These are phyloP conservation scores for Bradysia coprophila DNA, from an alignment of 1,140 invertebrate genomes.

Conservation along the genomic window DNA sequence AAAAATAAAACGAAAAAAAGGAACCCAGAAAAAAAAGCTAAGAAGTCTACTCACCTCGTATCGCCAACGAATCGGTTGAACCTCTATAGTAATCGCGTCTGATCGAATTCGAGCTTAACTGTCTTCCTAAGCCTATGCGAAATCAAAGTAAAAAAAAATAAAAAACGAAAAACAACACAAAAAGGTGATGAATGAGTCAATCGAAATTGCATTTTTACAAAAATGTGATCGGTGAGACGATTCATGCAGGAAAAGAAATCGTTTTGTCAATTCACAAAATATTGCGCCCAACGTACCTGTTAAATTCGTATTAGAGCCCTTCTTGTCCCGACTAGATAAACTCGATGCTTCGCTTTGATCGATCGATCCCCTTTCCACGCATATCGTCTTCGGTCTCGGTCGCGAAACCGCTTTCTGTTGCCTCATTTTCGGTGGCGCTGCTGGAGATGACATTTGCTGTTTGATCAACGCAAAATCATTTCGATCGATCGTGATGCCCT, in stretches of 20 bases:
- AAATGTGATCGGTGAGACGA: too few species aligned
- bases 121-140: conserved; percentile 14
- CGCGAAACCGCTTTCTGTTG: conserved; percentile 31
- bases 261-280: conserved; percentile 10
- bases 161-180: conserved; percentile 21
- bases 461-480: conserved; percentile 42
- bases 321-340: conserved; percentile 51
- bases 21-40: conserved; percentile 12
- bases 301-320: conserved; percentile 63
- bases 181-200: too few species aligned
- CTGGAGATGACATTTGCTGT: conserved; percentile 20
- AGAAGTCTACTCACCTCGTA: conserved; percentile 35
- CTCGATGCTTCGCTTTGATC: conserved; percentile 54
- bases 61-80: conserved; percentile 66
- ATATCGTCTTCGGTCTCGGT: conserved; percentile 70
- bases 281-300: conserved; percentile 35
- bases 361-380: conserved; percentile 58
- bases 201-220: too few species aligned
- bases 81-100: conserved; percentile 73
- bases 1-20: conserved; percentile 10
- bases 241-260: conserved; percentile 9
- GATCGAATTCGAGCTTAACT: conserved; percentile 39
- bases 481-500: conserved; percentile 64
- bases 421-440: conserved; percentile 35
- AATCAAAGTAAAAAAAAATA: conserved; percentile 12